Base-by-base conservation (phyloP, 2,888 invertebrate species). In the Tiliacea citrago region DNA sequence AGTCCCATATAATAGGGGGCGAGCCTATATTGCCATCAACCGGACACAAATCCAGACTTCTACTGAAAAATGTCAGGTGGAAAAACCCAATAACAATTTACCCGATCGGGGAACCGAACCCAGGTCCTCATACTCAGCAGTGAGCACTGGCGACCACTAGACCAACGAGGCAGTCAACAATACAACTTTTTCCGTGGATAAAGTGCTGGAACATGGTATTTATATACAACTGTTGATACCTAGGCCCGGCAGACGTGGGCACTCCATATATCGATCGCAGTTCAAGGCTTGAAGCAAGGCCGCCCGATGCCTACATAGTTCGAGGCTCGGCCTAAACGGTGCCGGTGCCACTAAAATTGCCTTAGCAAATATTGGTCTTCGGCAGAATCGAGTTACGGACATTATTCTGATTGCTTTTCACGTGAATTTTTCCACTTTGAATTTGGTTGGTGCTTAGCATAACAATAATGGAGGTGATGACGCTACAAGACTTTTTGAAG, bases 241-340 rank as follows among this genome's bases (percentile, higher is more conserved):
- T 73, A 86, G 83, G 79, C 86, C 86, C 77, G 79, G 75, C 79
- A 83, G 87, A 83, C 83, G 77, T 79, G 79, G 88, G 88, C 86
- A 87, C 83, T 85, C 77, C 87, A 90, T 91, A 91, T 93, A 91
- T 93, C 89, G 93, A 93, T 93, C 92, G 90, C 69, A 74, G 87
- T 91, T 90, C 93, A 92, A 93, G 92, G 93, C 89, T 82, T 83
- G 74, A 66, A 62, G 62, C 90, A 90, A 91, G 91, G 90, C 88
- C 91, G 79, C 58, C 53, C 80, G 82, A 65, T 61, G 77, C 71
- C 75, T 86, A 80, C 74, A 83, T 76, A 79, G 81, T 79, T 76
- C 68, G 82, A 84, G 82, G 85, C 86, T 81, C 79, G 75, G 81
- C 82, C 83, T 81, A 72, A 86, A 87, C 60, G 71, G 71, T 80